Conservation (phyloP, 2,113 vertebrate species). For the Nothocercus nigrocapillus region DNA sequence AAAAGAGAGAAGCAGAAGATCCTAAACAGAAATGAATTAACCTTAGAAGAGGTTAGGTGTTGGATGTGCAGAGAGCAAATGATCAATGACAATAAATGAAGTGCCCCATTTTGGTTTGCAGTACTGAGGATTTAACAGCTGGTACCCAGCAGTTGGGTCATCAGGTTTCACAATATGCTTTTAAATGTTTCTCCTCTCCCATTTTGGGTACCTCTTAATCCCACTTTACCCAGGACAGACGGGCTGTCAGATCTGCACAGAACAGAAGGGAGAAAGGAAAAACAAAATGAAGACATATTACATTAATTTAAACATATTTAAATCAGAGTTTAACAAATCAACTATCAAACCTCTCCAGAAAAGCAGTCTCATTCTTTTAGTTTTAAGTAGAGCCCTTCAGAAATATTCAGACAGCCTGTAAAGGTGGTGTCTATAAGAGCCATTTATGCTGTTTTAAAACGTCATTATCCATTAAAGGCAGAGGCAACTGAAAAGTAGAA, state of each 20-base stretch:
- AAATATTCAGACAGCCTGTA: conserved; percentile 11
- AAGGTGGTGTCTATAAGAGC: conserved; percentile 4
- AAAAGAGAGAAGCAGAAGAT: background rate
- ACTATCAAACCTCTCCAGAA: conserved; percentile 4
- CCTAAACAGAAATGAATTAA: background rate
- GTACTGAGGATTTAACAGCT: conserved; percentile 82
- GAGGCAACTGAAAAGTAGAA: conserved; percentile 53
- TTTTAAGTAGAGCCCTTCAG: conserved; percentile 34
- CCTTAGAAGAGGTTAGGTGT: background rate
- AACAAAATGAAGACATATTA: conserved; percentile 60
- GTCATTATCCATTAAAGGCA: conserved; percentile 15
- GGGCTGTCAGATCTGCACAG: conserved; percentile 84
- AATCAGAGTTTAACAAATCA: conserved; percentile 71
- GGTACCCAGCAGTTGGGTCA: conserved; percentile 8
- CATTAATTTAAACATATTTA: conserved; percentile 72
- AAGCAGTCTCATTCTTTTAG: conserved; percentile 31
- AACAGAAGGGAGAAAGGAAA: conserved; percentile 1
- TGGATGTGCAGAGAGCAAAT: accelerated
- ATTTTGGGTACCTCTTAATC: conserved; percentile 71
- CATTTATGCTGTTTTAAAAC: conserved; percentile 40
- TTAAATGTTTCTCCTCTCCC: background rate
- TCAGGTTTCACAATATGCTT: background rate
- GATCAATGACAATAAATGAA: background rate
- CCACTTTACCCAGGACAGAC: conserved; percentile 88
- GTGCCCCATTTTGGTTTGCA: background rate